Conservation (phyloP, 2,888 invertebrate species). For the Apamea anceps region DNA sequence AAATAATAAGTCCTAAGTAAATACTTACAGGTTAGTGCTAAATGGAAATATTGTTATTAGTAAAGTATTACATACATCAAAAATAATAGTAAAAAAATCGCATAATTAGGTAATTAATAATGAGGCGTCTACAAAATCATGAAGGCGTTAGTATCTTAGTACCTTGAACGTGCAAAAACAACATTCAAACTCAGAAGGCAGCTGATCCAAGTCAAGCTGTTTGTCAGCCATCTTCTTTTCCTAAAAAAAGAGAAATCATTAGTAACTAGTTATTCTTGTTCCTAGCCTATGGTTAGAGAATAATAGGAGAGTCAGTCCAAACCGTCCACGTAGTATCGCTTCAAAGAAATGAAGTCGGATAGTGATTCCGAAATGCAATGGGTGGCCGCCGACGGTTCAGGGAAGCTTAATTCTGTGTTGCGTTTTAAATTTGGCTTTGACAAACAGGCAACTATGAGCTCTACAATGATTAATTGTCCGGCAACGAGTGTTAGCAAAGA, state of each 20-base stretch:
- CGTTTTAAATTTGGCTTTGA: constrained; percentile 41
- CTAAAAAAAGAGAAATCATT: constrained; percentile 89
- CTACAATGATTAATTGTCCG: constrained; percentile 41
- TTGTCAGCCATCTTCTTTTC: constrained; percentile 93
- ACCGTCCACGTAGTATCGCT: constrained; percentile 51
- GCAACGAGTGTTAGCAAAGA: constrained; percentile 53
- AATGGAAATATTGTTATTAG: constrained; percentile 71
- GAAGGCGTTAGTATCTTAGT: constrained; percentile 86
- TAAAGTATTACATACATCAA: constrained; percentile 58
- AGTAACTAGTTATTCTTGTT: constrained; percentile 69
- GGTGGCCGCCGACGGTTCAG: constrained; percentile 43
- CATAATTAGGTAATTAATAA: constrained; percentile 63
- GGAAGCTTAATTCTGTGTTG: constrained; percentile 39
- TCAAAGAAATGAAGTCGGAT: constrained; percentile 17
- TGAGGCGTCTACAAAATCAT: constrained; percentile 53
- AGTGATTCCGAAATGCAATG: constrained; percentile 20
- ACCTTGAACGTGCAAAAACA: constrained; percentile 99
- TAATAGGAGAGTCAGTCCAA: constrained; percentile 46
- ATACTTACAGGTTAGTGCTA: constrained; percentile 75
- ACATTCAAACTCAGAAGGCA: constrained; percentile 99
- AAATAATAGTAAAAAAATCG: constrained; percentile 56
- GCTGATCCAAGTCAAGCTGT: constrained; percentile 95
- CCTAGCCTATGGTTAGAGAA: constrained; percentile 49
- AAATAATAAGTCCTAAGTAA: constrained; percentile 54
- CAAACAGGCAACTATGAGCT: constrained; percentile 60